phyloP scores from a whole-genome alignment of 2,797 vertebrate species.

The Spinibarbus caldwelli region DNA sequence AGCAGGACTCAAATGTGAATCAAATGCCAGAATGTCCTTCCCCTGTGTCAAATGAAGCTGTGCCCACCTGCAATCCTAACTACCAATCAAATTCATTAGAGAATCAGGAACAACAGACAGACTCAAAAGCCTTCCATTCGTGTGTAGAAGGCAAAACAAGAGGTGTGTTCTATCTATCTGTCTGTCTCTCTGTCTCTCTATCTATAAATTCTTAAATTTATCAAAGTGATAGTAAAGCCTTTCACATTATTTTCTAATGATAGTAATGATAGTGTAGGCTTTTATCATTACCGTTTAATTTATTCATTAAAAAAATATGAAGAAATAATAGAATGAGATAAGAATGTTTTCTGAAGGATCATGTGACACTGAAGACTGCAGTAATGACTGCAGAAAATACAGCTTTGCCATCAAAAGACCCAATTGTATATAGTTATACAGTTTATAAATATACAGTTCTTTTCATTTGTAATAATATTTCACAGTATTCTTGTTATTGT shows the following conservation, averaged over 20 bases:
- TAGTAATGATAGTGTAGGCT: not conserved
- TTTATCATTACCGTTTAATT: too few relatives aligned
- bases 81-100: slow-evolving; percentile 26
- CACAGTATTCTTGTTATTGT: not conserved
- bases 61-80: slow-evolving; percentile 62
- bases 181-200: not conserved
- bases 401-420: too few relatives aligned
- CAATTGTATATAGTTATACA: too few relatives aligned
- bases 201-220: not conserved
- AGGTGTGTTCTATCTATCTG: slow-evolving; percentile 24
- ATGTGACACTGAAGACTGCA: too few relatives aligned
- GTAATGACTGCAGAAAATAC: too few relatives aligned
- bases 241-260: not conserved
- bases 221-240: not conserved
- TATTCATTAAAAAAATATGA: too few relatives aligned
- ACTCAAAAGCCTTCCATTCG: slow-evolving; percentile 34
- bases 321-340: too few relatives aligned
- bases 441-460: not conserved
- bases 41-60: not conserved
- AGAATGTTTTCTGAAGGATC: too few relatives aligned
- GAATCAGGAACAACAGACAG: not conserved
- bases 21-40: not conserved
- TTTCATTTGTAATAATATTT: not conserved
- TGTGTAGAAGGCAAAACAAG: slow-evolving; percentile 32
- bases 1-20: slow-evolving; percentile 79